These are phyloP conservation scores for Hyaena hyaena DNA, from an alignment of 2,113 vertebrate genomes.

Conservation along the genomic window DNA sequence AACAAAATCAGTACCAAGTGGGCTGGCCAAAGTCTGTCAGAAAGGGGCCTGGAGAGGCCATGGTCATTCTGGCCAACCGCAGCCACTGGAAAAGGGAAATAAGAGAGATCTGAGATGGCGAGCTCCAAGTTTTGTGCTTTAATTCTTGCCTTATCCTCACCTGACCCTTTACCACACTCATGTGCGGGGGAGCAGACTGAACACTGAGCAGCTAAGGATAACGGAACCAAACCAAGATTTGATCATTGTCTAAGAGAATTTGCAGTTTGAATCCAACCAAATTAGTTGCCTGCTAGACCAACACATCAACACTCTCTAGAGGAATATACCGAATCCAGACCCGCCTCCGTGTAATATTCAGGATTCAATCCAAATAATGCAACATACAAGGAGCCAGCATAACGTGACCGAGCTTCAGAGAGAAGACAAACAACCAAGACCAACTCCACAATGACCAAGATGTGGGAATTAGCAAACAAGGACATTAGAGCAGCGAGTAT, in stretches of 20 bases:
- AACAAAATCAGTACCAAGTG: neutral
- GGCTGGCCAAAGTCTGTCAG: neutral
- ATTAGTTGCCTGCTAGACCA: neutral
- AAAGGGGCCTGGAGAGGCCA: neutral
- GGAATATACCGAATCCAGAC: neutral
- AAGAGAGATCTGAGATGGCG: neutral
- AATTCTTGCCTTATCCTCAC: neutral
- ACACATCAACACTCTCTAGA: neutral
- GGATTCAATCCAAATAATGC: neutral
- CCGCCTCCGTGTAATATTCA: neutral
- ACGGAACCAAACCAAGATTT: neutral
- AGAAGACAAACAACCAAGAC: neutral
- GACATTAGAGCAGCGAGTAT: neutral
- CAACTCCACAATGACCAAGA: neutral
- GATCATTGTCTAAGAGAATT: neutral
- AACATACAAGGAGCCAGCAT: neutral
- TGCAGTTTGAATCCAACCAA: neutral
- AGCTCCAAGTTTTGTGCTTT: neutral
- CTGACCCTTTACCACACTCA: neutral
- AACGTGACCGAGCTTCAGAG: neutral
- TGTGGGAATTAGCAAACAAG: neutral
- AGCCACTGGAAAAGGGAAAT: neutral
- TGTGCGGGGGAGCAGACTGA: too few species aligned
- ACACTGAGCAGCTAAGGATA: neutral
- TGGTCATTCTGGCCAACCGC: neutral